phyloP scores from a whole-genome alignment of 37 sponge, comb jelly and placozoan genomes.

The Aphrocallistes beatrix region DNA sequence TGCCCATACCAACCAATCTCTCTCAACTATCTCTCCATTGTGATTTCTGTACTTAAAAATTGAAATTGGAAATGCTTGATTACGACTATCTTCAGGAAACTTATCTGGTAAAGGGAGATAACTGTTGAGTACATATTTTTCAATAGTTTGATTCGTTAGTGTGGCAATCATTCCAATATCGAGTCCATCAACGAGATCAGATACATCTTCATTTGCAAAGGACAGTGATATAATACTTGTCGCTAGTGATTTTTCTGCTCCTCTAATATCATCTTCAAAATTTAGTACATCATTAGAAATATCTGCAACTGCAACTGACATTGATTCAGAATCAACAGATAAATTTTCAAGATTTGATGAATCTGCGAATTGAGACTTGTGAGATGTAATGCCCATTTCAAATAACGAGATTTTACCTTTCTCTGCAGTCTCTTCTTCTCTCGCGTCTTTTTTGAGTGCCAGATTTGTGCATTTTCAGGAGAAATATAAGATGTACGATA shows the following conservation, averaged over 20 bases:
- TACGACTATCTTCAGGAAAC: slow-evolving; percentile 21
- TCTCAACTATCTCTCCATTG: slow-evolving; percentile 21
- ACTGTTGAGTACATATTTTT: neutral
- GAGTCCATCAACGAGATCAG: neutral
- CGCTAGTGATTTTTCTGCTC: neutral
- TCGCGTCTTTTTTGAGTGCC: too few species aligned
- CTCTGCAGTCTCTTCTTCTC: too few species aligned
- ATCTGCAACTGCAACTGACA: neutral
- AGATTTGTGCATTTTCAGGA: too few species aligned
- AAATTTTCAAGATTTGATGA: neutral
- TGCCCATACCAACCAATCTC: slow-evolving; percentile 31
- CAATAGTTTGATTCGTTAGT: neutral
- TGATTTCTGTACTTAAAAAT: slow-evolving; percentile 15
- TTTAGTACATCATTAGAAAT: neutral
- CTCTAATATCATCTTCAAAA: neutral
- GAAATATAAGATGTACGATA: too few species aligned
- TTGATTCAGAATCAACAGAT: neutral
- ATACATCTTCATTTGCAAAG: neutral
- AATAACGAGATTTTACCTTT: neutral
- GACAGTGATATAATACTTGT: neutral
- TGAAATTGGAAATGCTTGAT: slow-evolving; percentile 26
- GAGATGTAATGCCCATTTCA: neutral
- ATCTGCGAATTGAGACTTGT: neutral
- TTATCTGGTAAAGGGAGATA: neutral
- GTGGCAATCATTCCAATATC: neutral